Evolutionary conservation across 1,140 invertebrate genomes (phyloP), one percentile per base, ranked within the genome.

Genomic region (Nephila pilipes): DNA sequence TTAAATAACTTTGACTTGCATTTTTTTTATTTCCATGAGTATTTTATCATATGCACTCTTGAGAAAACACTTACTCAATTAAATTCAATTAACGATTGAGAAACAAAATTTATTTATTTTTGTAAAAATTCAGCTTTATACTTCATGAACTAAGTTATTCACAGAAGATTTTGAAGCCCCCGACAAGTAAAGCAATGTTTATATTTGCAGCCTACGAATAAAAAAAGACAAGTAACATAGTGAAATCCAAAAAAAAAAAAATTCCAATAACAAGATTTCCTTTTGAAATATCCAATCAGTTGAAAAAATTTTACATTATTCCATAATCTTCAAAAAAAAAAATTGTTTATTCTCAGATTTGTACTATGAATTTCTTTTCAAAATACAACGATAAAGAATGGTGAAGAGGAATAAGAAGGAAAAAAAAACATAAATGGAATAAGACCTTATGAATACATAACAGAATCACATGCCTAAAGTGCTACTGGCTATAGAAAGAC

Each of bases 381-480:
- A 75, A 75, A 36, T 29, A 75, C 6, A 20, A 32, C 14, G 18
- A 75, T 75, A 32, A 75, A 18, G 69, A 36, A 75, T 20, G 69
- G 18, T 5, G 46, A 54, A 69, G 22, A 20, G n/a, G 20, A 46
- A 63, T 32, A 87, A 63, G 14, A 87, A 12, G 29, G 25, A 58
- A 58, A 85, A 63, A 60, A 60, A 46, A n/a, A 12, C 38, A 46
- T 65, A 90, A 90, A 90, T 90, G 38, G 90, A 91, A 85, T 83
- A 85, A 91, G 83, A 75, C 36, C 90, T 91, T 91, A 91, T 91
- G 90, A 91, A 91, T 91, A 91, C 57, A 46, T 83, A 91, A 91
- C 90, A 83, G 57, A 91, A 91, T 91, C 79, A 83, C 54, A 80
- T 60, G 65, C 55, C 80, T 83, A 46, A 46, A 91, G 58, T 38